phyloP scores from a whole-genome alignment of 2,888 invertebrate species.

The Cerastis rubricosa region DNA sequence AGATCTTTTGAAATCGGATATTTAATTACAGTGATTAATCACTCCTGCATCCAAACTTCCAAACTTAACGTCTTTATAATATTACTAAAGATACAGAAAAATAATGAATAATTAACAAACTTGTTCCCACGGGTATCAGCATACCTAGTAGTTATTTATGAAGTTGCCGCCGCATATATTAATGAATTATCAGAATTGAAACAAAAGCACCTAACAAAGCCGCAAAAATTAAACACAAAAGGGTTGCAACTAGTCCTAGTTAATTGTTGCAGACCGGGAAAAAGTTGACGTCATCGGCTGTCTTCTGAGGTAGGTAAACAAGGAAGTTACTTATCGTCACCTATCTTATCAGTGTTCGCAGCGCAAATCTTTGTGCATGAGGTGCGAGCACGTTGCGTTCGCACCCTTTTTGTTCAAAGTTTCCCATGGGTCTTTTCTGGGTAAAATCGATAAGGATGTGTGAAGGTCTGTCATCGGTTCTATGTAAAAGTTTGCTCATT shows the following conservation, averaged over 20 bases:
- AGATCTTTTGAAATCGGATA: background rate
- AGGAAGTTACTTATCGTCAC: conserved; percentile 63
- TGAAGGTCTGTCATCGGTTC: conserved; percentile 72
- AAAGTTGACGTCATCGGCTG: conserved; percentile 61
- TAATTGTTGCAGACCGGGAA: conserved; percentile 50
- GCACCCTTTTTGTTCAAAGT: conserved; percentile 77
- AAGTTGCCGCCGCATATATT: conserved; percentile 32
- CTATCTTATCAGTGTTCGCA: conserved; percentile 74
- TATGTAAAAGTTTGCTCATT: conserved; percentile 45
- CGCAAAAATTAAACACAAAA: conserved; percentile 37
- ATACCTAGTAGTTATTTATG: conserved; percentile 5
- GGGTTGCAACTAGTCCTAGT: conserved; percentile 6
- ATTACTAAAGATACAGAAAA: background rate
- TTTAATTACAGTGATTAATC: background rate
- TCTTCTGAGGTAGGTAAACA: conserved; percentile 54
- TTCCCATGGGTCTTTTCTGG: conserved; percentile 78
- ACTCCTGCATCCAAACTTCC: background rate
- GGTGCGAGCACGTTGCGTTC: conserved; percentile 76
- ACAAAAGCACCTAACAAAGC: conserved; percentile 39
- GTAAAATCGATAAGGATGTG: conserved; percentile 83
- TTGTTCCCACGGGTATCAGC: conserved; percentile 39
- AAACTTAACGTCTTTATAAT: background rate
- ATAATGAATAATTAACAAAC: background rate
- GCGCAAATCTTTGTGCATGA: conserved; percentile 74
- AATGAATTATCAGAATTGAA: conserved; percentile 57